Evolutionary conservation across 2,888 invertebrate species (phyloP).

Genomic region (Arge pagana): DNA sequence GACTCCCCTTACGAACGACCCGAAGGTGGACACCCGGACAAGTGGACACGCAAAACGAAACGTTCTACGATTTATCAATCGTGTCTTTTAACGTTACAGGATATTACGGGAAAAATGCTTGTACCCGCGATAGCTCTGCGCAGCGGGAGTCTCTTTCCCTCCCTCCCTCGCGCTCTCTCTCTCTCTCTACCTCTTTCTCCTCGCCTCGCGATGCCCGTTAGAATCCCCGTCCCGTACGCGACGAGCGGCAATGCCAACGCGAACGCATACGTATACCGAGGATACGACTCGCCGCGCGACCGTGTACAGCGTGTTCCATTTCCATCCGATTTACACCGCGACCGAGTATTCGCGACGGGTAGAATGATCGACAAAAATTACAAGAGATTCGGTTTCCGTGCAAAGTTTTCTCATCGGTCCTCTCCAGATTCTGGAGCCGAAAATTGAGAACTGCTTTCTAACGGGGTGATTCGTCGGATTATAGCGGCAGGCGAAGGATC

Average conservation of each 20-base stretch:
- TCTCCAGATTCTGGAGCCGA: too few relatives aligned
- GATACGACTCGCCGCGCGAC: background rate
- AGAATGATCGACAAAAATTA: too few relatives aligned
- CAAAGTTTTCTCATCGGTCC: too few relatives aligned
- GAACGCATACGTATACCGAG: background rate
- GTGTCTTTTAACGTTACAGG: slow-evolving; percentile 40
- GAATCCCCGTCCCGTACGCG: too few relatives aligned
- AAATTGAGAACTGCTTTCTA: too few relatives aligned
- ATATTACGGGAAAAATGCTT: slow-evolving; percentile 51
- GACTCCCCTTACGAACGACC: slow-evolving; percentile 17
- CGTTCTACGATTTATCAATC: slow-evolving; percentile 21
- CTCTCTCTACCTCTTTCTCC: background rate
- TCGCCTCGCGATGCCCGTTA: background rate
- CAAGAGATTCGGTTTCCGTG: too few relatives aligned
- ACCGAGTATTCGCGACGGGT: too few relatives aligned
- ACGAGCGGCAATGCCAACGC: too few relatives aligned
- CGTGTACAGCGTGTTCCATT: too few relatives aligned
- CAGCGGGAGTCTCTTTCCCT: slow-evolving; percentile 40
- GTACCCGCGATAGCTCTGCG: slow-evolving; percentile 47
- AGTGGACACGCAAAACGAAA: slow-evolving; percentile 20
- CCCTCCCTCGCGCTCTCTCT: background rate
- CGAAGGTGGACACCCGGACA: slow-evolving; percentile 14
- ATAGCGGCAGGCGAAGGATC: too few relatives aligned
- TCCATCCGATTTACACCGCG: too few relatives aligned
- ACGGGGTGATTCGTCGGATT: too few relatives aligned